Percentiles rank a stretch among this genome's conserved stretches.
Evolutionary conservation across 2,797 vertebrate species (phyloP).

Genomic region (Tadarida brasiliensis): DNA sequence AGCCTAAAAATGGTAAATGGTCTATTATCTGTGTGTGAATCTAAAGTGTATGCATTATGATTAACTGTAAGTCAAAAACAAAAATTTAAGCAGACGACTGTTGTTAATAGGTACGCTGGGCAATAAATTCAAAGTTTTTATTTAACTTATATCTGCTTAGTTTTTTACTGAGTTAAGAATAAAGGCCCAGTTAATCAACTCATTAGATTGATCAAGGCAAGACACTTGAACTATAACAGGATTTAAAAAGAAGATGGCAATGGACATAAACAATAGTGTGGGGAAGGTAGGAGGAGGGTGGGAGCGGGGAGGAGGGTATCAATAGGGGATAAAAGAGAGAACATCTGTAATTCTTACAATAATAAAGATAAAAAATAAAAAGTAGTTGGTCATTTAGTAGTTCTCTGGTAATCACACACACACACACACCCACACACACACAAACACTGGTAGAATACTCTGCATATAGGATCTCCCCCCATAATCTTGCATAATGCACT

Average conservation of each 20-base stretch:
- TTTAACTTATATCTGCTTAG: slow-evolving; percentile 87
- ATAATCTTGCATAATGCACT: slow-evolving; percentile 87
- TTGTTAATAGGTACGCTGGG: slow-evolving; percentile 79
- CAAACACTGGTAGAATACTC: slow-evolving; percentile 80
- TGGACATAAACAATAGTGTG: too few species aligned
- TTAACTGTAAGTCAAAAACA: slow-evolving; percentile 60
- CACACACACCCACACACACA: neutral
- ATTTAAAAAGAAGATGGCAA: slow-evolving; percentile 80
- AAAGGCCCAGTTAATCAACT: slow-evolving; percentile 85
- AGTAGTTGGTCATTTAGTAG: slow-evolving; percentile 81
- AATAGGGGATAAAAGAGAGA: too few species aligned
- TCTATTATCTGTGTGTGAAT: slow-evolving; percentile 17
- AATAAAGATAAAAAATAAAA: too few species aligned
- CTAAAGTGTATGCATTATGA: slow-evolving; percentile 40
- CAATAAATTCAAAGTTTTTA: slow-evolving; percentile 87
- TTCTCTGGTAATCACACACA: slow-evolving; percentile 80
- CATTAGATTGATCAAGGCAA: slow-evolving; percentile 78
- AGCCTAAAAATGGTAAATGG: slow-evolving; percentile 55
- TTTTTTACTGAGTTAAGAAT: slow-evolving; percentile 85
- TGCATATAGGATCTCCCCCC: slow-evolving; percentile 81
- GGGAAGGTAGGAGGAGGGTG: too few species aligned
- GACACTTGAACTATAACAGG: slow-evolving; percentile 77
- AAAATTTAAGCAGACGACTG: slow-evolving; percentile 51
- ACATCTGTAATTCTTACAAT: too few species aligned
- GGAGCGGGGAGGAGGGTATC: too few species aligned